phyloP scores from a whole-genome alignment of 2,113 vertebrate species.

The Fulmarus glacialis region DNA sequence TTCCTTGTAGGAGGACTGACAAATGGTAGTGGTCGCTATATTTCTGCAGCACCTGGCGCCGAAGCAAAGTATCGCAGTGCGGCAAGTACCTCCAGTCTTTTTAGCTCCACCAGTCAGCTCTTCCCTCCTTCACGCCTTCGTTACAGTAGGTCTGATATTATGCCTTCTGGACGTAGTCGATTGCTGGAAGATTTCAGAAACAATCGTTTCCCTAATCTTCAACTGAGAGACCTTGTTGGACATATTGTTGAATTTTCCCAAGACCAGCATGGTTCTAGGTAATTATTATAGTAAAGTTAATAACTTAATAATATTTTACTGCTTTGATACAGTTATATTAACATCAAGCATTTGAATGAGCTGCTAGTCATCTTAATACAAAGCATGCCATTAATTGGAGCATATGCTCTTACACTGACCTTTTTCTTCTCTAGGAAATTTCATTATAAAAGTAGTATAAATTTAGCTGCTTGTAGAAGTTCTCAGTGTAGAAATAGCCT shows the following conservation, averaged over 20 bases:
- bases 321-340: not conserved
- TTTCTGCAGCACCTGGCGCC: conserved; percentile 95
- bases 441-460: not conserved
- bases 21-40: conserved; percentile 95
- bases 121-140: conserved; percentile 93
- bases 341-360: not conserved
- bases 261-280: conserved; percentile 97
- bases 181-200: conserved; percentile 95
- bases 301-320: not conserved
- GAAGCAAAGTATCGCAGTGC: conserved; percentile 94
- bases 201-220: conserved; percentile 96
- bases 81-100: conserved; percentile 89
- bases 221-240: conserved; percentile 92
- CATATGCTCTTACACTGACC: not conserved
- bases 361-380: not conserved
- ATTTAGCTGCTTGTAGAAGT: not conserved
- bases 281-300: not conserved
- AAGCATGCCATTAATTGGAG: not conserved
- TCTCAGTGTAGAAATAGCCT: not conserved
- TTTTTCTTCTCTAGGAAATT: not conserved
- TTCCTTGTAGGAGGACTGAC: conserved; percentile 91
- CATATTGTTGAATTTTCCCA: conserved; percentile 98
- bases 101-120: conserved; percentile 95
- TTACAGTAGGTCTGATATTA: conserved; percentile 94
- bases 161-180: conserved; percentile 93